These are phyloP conservation scores for Aleiodes leptofemur DNA, from an alignment of 2,888 invertebrate species.

Conservation along the genomic window DNA sequence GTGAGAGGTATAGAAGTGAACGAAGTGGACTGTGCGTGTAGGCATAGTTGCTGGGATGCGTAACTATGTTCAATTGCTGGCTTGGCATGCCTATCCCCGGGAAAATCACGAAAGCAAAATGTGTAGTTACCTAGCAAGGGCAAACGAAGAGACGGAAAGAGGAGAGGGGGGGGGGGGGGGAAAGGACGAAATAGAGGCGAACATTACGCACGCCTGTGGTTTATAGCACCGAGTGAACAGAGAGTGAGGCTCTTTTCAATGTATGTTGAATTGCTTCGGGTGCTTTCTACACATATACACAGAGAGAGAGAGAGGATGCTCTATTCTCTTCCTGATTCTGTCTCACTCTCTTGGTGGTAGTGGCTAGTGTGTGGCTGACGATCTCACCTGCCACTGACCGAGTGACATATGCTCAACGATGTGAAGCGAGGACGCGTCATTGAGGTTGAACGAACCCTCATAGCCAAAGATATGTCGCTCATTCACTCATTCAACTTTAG, in stretches of 20 bases:
- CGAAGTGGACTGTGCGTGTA: too few species aligned
- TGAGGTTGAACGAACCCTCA: conserved; percentile 48
- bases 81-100: conserved; percentile 52
- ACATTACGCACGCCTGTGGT: conserved; percentile 59
- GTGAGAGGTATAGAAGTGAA: not conserved
- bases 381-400: conserved; percentile 49
- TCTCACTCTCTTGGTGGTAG: not conserved
- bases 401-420: conserved; percentile 58
- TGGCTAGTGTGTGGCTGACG: not conserved
- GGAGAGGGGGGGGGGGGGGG: conserved; percentile 7
- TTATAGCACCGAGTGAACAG: conserved; percentile 62
- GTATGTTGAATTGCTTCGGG: not conserved
- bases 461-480: conserved; percentile 6
- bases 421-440: conserved; percentile 36
- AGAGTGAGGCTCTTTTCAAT: conserved; percentile 11
- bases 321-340: not conserved
- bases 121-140: conserved; percentile 41
- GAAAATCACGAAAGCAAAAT: conserved; percentile 51
- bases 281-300: not conserved
- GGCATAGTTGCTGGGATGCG: conserved; percentile 52
- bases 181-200: conserved; percentile 33
- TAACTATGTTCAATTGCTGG: conserved; percentile 65
- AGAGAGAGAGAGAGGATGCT: not conserved
- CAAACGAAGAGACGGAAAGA: conserved; percentile 41
- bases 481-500: conserved; percentile 55